Evolutionary conservation across 1,140 invertebrate species (phyloP), one percentile per base, ranked within the genome.

Genomic region (Scaptomyza pallida): DNA sequence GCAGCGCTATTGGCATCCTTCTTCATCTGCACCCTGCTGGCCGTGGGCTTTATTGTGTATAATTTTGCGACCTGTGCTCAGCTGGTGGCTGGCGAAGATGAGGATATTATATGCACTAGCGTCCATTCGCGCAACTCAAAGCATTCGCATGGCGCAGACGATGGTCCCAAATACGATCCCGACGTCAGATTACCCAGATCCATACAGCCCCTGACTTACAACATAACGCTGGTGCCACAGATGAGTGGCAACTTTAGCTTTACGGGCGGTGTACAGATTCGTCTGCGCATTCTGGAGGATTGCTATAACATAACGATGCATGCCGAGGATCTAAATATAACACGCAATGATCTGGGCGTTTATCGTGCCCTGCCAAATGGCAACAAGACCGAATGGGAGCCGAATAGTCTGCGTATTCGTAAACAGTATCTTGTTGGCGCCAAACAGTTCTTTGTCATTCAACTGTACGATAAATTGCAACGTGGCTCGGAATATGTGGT

Each of bases 231-330:
- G 33, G 93, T 94, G 21, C 96, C 96, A 0, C 95, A 95, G 70
- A 93, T 96, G 40, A 94, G 94, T 77, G 93, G 94, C 1, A 97
- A 97, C 83, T 97, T 96, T 72, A 96, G 95, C 4, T 96, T 96
- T 75, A 89, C 94, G 23, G 96, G 96, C 37, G 93, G 94, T 91
- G 94, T 96, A 0, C 93, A 92, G 71, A 95, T 97, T 69, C 72
- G 94, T 2, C 90, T 98, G 9, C 93, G 94, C 43, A 94, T 95
- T 0, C 92, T 93, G 5, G 92, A 94, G 67, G 91, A 93, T 57
- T 96, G 95, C 8, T 92, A 93, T 16, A 95, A 94, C 81, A 93
- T 98, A 13, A 97, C 95, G 0, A 92, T 98, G 51, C 97, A 98
- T 78, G 94, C 94, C 4, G 93, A 94, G 21, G 94, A 95, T 55